phyloP scores from a whole-genome alignment of 1,140 invertebrate genomes.

The Heliconius himera region DNA sequence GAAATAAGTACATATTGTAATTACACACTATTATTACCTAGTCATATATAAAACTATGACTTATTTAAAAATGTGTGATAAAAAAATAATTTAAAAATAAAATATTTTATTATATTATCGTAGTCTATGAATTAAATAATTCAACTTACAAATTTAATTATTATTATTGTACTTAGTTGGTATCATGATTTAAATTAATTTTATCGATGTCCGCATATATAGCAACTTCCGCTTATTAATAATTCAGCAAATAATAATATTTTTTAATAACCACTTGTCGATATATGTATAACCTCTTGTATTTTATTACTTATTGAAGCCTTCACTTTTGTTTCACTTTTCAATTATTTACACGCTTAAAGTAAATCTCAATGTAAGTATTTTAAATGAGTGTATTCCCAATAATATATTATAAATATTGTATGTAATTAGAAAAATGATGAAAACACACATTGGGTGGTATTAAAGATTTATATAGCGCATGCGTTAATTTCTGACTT shows the following conservation, averaged over 20 bases:
- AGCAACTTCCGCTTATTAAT: neutral
- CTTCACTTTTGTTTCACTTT: neutral
- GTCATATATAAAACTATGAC: too few relatives aligned
- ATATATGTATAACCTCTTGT: neutral
- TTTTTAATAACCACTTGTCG: conserved; percentile 2
- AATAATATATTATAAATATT: neutral
- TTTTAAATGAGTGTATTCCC: neutral
- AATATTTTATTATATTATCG: neutral
- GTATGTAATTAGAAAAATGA: neutral
- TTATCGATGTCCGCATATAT: neutral
- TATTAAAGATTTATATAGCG: conserved; percentile 12
- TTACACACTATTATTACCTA: neutral
- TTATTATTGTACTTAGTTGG: neutral
- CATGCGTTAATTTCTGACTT: conserved; percentile 27
- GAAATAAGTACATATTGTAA: neutral
- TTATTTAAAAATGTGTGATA: neutral
- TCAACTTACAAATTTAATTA: neutral
- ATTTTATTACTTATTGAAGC: neutral
- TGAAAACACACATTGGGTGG: conserved; percentile 21
- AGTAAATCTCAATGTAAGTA: neutral
- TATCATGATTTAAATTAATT: neutral
- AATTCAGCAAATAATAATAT: neutral
- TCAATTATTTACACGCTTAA: neutral
- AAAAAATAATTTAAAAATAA: neutral
- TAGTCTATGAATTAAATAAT: neutral